phyloP scores from a whole-genome alignment of 2,113 vertebrate species.

The Anhinga anhinga region DNA sequence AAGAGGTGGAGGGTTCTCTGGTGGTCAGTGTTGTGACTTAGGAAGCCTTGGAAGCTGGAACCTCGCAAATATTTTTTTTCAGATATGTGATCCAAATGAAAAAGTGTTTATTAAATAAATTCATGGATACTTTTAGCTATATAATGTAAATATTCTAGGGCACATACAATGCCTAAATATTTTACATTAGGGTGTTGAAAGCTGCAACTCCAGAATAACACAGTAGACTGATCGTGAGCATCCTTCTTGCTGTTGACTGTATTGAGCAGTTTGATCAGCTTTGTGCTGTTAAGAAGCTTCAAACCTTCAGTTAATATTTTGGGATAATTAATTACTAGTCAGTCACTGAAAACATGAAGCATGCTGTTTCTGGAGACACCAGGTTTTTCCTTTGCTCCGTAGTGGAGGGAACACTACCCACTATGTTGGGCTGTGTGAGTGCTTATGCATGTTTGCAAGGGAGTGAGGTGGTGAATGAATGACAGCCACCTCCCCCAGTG shows the following conservation, averaged over 20 bases:
- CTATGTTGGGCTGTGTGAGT: neutral
- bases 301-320: neutral
- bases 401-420: neutral
- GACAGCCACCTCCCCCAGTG: neutral
- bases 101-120: neutral
- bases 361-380: neutral
- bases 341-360: neutral
- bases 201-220: neutral
- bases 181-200: neutral
- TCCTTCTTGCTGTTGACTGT: neutral
- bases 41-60: neutral
- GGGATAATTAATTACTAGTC: neutral
- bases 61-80: neutral
- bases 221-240: neutral
- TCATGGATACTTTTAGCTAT: neutral
- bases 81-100: neutral
- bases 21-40: neutral
- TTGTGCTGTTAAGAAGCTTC: neutral
- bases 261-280: neutral
- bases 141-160: neutral
- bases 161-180: neutral
- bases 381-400: neutral
- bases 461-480: neutral
- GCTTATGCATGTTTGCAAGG: neutral
- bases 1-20: neutral